phyloP scores from a whole-genome alignment of 2,113 vertebrate species.

The Trogon surrucura region DNA sequence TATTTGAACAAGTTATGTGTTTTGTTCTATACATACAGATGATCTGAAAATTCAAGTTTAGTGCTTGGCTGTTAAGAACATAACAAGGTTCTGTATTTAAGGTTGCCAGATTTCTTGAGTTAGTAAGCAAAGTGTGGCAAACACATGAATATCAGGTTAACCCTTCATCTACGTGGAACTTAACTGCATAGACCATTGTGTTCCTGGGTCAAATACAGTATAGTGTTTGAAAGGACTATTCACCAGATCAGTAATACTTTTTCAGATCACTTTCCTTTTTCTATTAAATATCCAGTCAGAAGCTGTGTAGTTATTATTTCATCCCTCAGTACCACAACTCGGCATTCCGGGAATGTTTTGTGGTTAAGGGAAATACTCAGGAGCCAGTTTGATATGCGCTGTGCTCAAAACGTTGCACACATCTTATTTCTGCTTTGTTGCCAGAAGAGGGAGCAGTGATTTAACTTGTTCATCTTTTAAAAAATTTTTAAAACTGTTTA shows the following conservation, averaged over 20 bases:
- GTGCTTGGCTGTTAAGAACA: not conserved
- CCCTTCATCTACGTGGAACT: not conserved
- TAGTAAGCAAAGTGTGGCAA: not conserved
- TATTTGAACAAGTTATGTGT: accelerated
- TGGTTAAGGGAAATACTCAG: not conserved
- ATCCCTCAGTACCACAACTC: not conserved
- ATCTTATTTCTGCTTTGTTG: not conserved
- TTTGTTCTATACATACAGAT: not conserved
- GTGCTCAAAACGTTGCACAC: not conserved
- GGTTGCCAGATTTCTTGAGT: not conserved
- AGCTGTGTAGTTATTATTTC: not conserved
- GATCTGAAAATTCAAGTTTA: not conserved
- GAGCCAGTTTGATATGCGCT: not conserved
- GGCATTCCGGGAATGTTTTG: not conserved
- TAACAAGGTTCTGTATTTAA: not conserved
- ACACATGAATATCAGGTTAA: not conserved
- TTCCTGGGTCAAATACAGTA: not conserved
- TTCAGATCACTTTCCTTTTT: not conserved
- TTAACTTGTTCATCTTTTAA: not conserved
- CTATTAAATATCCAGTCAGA: not conserved
- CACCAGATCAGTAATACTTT: not conserved
- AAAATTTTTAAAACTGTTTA: not conserved
- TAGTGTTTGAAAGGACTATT: not conserved
- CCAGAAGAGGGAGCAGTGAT: slow-evolving; percentile 47
- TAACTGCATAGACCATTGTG: not conserved